Percentiles rank a stretch among this genome's conserved stretches.
These are phyloP conservation scores for Ecliptopera silaceata DNA, from an alignment of 2,888 invertebrate genomes.

Conservation along the genomic window DNA sequence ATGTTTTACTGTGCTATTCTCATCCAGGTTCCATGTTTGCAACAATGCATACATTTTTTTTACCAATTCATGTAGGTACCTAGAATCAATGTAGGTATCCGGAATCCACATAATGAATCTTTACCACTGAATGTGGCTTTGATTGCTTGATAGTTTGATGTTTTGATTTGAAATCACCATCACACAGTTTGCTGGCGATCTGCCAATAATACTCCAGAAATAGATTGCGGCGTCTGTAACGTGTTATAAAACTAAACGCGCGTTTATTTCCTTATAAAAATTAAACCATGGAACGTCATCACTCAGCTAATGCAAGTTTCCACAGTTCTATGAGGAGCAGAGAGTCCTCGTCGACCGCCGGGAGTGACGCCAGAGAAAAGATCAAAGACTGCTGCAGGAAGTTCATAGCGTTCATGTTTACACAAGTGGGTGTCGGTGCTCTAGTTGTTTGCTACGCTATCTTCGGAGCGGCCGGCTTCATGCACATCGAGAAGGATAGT, in stretches of 20 bases:
- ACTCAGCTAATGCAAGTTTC: conserved; percentile 64
- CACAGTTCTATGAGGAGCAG: conserved; percentile 86
- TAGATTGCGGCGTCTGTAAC: conserved; percentile 50
- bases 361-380: conserved; percentile 87
- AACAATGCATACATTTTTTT: too few relatives aligned
- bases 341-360: conserved; percentile 86
- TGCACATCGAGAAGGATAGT: conserved; percentile 88
- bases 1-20: too few relatives aligned
- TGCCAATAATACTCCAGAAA: conserved; percentile 68
- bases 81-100: too few relatives aligned
- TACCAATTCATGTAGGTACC: too few relatives aligned
- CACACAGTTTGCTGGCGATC: conserved; percentile 51
- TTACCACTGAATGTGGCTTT: too few relatives aligned
- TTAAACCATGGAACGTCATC: conserved; percentile 63
- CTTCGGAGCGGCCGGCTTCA: conserved; percentile 92
- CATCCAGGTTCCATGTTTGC: too few relatives aligned
- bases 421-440: conserved; percentile 95
- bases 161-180: conserved; percentile 62
- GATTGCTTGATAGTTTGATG: background rate
- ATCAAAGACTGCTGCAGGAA: conserved; percentile 93
- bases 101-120: too few relatives aligned
- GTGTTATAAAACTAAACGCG: conserved; percentile 44
- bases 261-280: conserved; percentile 35
- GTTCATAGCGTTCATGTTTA: conserved; percentile 95
- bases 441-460: conserved; percentile 94